These are phyloP conservation scores for Tadarida brasiliensis DNA, from an alignment of 2,797 vertebrate genomes.

Conservation along the genomic window DNA sequence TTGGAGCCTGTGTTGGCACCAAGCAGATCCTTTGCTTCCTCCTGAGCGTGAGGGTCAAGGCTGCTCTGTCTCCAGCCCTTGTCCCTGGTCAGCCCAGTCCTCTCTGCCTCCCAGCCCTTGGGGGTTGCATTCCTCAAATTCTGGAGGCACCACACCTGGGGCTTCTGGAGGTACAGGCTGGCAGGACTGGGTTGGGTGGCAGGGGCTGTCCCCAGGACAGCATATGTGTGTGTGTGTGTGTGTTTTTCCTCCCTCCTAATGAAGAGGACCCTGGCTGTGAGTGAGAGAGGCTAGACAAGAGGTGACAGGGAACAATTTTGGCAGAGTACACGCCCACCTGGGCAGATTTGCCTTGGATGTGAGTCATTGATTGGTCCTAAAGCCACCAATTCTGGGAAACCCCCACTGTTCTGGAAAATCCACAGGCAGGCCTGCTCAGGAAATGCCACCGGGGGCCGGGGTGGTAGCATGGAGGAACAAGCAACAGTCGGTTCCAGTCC, in stretches of 20 bases:
- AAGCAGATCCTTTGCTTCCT: background rate
- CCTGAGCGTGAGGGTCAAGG: background rate
- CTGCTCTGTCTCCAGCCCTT: background rate
- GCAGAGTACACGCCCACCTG: background rate
- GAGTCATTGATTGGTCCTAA: background rate
- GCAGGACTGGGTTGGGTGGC: background rate
- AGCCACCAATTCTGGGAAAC: slow-evolving; percentile 35
- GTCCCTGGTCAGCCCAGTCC: background rate
- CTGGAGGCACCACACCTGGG: background rate
- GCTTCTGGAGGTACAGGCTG: background rate
- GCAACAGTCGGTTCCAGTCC: background rate
- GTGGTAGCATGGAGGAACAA: background rate
- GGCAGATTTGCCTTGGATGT: background rate
- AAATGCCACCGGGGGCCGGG: rapidly evolving
- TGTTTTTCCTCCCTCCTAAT: background rate
- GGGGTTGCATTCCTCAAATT: background rate
- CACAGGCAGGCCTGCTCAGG: slow-evolving; percentile 1
- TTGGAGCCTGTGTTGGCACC: background rate
- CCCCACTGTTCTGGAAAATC: slow-evolving; percentile 25
- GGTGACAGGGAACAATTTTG: background rate
- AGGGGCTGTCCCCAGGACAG: background rate
- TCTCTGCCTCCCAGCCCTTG: background rate
- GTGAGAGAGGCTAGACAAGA: background rate
- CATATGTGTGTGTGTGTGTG: background rate
- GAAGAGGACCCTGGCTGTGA: background rate